Evolutionary conservation across 1,140 invertebrate genomes (phyloP).

Genomic region (Panulirus ornatus): DNA sequence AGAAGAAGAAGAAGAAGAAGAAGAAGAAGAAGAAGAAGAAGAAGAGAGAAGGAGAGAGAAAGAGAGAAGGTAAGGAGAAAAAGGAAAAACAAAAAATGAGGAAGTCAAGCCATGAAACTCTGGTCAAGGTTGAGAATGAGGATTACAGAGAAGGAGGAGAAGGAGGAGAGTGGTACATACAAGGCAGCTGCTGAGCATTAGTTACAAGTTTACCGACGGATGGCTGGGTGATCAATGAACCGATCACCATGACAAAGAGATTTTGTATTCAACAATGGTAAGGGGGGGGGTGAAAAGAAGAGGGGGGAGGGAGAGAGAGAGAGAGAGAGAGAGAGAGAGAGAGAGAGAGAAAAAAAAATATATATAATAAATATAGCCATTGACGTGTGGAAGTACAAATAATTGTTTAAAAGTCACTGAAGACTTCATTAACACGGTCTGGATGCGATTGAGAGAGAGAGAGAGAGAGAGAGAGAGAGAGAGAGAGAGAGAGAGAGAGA

Average conservation of each 20-base stretch:
- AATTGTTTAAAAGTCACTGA: no score
- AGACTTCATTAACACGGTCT: background rate
- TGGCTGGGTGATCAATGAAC: no score
- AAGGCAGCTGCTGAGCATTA: no score
- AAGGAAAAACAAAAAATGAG: constrained; percentile 2
- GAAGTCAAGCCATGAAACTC: background rate
- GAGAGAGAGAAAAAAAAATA: background rate
- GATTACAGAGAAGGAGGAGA: no score
- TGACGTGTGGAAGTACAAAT: no score
- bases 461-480: background rate
- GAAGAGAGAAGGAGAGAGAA: constrained; percentile 22
- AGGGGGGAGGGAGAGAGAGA: background rate
- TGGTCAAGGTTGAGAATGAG: no score
- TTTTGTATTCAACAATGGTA: background rate
- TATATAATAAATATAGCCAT: no score
- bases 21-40: background rate
- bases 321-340: background rate
- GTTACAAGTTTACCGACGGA: no score
- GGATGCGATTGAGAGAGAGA: no score
- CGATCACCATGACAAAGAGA: no score
- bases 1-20: no score
- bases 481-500: background rate
- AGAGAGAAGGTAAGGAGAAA: background rate
- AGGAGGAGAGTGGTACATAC: no score
- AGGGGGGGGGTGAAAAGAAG: background rate